Evolutionary conservation across 2,888 invertebrate genomes (phyloP).

Genomic region (Phorcus lineatus): DNA sequence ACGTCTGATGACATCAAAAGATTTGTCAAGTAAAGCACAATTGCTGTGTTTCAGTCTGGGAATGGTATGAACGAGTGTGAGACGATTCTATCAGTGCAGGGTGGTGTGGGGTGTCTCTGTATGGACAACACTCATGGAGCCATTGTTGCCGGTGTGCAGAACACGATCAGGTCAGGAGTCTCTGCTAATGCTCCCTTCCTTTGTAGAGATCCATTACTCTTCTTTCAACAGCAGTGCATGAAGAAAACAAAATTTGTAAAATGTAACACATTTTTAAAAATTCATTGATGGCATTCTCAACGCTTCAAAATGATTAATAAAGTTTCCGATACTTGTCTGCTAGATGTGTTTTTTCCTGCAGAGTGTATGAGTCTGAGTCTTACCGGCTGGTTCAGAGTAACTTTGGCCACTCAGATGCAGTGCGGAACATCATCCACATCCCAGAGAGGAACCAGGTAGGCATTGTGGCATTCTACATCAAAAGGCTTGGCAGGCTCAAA

Average conservation of each 20-base stretch:
- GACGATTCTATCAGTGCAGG: constrained; percentile 67
- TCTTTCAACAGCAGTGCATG: neutral
- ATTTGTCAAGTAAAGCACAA: too few species aligned
- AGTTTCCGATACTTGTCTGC: too few species aligned
- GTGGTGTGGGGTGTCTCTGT: constrained; percentile 68
- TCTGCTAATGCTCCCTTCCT: neutral
- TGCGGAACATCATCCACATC: constrained; percentile 72
- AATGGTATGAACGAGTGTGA: constrained; percentile 73
- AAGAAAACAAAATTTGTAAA: neutral
- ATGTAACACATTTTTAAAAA: neutral
- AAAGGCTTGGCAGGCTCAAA: too few species aligned
- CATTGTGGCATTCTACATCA: too few species aligned
- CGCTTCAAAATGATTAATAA: too few species aligned
- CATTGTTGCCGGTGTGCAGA: constrained; percentile 72
- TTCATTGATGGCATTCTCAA: too few species aligned
- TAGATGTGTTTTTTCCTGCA: constrained; percentile 35
- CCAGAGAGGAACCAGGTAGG: constrained; percentile 72
- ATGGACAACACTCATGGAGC: constrained; percentile 70
- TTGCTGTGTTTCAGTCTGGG: constrained; percentile 59
- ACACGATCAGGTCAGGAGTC: constrained; percentile 61
- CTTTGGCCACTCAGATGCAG: constrained; percentile 72
- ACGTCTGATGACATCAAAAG: too few species aligned
- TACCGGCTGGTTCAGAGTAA: constrained; percentile 73
- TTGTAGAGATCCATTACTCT: neutral
- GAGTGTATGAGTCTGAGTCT: constrained; percentile 72